A percentile compares a stretch with the other conserved stretches of the same genome.
Evolutionary conservation across 2,888 invertebrate genomes (phyloP).

Genomic region (Tetranychus truncatus): DNA sequence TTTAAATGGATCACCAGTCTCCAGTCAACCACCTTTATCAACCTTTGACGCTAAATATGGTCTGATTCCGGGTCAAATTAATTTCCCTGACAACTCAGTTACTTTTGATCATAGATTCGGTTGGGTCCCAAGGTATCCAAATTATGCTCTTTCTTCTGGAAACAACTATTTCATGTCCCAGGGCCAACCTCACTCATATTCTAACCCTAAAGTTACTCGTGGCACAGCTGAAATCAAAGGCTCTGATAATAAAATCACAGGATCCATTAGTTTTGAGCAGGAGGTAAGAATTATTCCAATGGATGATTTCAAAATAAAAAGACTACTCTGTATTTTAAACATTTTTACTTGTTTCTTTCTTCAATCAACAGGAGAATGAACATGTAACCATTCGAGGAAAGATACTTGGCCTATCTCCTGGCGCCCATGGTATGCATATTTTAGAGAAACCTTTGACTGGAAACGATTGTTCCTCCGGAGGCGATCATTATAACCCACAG

Average conservation of each 20-base stretch:
- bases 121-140: not conserved
- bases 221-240: not conserved
- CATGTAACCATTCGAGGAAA: slow-evolving; percentile 7
- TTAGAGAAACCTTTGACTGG: not conserved
- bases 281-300: not conserved
- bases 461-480: not conserved
- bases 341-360: not conserved
- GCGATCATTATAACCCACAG: slow-evolving; percentile 8
- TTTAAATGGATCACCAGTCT: not conserved
- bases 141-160: not conserved
- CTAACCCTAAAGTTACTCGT: not conserved
- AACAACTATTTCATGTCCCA: not conserved
- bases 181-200: not conserved
- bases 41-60: not conserved
- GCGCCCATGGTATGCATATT: slow-evolving; percentile 11
- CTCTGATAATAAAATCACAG: not conserved
- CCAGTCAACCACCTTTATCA: not conserved
- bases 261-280: slow-evolving; percentile 2
- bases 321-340: not conserved
- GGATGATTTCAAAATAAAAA: not conserved
- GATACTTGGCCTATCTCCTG: not conserved
- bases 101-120: not conserved
- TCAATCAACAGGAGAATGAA: not conserved
- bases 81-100: not conserved
- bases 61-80: not conserved